Evolutionary conservation across 2,113 vertebrate species (phyloP).

Genomic region (Megaleporinus macrocephalus): DNA sequence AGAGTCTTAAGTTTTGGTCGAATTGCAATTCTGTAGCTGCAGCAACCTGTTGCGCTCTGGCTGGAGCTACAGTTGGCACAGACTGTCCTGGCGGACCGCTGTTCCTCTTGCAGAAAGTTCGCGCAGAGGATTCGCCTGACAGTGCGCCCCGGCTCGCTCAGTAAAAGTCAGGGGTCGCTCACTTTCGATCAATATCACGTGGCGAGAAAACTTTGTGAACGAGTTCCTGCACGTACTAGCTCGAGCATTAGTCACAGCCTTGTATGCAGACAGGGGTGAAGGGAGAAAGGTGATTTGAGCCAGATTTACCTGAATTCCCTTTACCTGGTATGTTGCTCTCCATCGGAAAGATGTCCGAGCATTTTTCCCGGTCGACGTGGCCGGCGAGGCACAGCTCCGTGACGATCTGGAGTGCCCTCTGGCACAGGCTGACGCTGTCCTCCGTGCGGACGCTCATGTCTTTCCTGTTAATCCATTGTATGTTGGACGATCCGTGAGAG

Average conservation of each 20-base stretch:
- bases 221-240: neutral
- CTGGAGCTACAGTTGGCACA: slow-evolving; percentile 30
- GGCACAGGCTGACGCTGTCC: slow-evolving; percentile 90
- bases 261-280: neutral
- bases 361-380: slow-evolving; percentile 91
- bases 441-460: slow-evolving; percentile 88
- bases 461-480: slow-evolving; percentile 84
- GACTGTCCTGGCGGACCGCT: neutral
- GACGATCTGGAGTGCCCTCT: slow-evolving; percentile 93
- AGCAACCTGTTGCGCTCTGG: slow-evolving; percentile 68
- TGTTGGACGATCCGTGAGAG: slow-evolving; percentile 65
- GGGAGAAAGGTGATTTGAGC: neutral
- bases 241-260: too few species aligned
- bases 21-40: too few species aligned
- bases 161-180: neutral
- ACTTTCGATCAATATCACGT: neutral
- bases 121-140: neutral
- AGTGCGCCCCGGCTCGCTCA: neutral
- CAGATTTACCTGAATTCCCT: slow-evolving; percentile 87
- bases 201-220: neutral
- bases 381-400: slow-evolving; percentile 93
- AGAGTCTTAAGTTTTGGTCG: too few species aligned
- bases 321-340: slow-evolving; percentile 85
- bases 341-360: slow-evolving; percentile 88
- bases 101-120: neutral